Base-by-base conservation (phyloP, 64 coral and sea anemone species). In the Exaiptasia diaphana region DNA sequence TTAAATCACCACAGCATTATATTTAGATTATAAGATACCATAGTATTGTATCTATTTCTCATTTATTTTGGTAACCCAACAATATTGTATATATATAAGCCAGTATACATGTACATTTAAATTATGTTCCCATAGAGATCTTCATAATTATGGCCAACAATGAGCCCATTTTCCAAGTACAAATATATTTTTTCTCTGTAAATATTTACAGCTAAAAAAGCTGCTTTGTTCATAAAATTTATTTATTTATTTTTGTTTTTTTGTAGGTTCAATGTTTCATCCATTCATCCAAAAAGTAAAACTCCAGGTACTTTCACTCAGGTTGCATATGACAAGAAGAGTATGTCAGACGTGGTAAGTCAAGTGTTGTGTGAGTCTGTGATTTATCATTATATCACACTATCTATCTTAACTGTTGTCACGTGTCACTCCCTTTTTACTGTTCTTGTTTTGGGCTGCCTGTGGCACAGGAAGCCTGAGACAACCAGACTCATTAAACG, bases 251-350 rank as follows among this genome's bases (percentile, higher is more conserved):
- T 53, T 48, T 33, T 26, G 41, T 58, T 38, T 62, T 38, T 33
- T 34, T 37, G 4, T 27, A 97, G 94, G 73, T 97, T 97, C 85
- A 88, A 97, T 80, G 89, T 97, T 3, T 87, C 94, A 67, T 90
- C 77, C 14, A 68, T 97, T 41, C 94, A 97, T 44, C 94, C 94
- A 0, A 97, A 97, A 67, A 97, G 86, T 69, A 97, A 97, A 70
- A 97, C 85, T 23, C 94, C 94, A 4, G 94, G 89, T 31, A 97
- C 89, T 23, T 75, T 97, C 25, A 97, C 94, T 43, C 94, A 97
- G 77, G 89, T 97, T 52, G 84, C 86, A 2, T 92, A 97, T 89
- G 94, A 92, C 65, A 97, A 89, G 44, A 97, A 91, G 26, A 90
- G 83, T 56, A 97, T 88, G 88, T n/a, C 38, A 11, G 93, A 97